These are phyloP conservation scores for Hipparchia sbordonii DNA, from an alignment of 2,888 invertebrate species.

Conservation along the genomic window DNA sequence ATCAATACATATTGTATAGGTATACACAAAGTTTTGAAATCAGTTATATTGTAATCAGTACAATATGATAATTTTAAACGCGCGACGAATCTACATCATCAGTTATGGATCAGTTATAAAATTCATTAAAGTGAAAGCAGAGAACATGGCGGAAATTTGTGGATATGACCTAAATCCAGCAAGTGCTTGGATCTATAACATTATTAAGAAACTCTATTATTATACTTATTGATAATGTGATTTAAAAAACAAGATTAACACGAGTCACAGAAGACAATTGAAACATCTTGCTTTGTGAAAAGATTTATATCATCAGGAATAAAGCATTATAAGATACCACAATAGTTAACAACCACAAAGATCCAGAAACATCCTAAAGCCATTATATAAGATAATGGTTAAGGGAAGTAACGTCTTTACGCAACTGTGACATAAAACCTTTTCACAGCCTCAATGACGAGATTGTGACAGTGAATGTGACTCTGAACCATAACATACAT, in stretches of 20 bases:
- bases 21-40: too few species aligned
- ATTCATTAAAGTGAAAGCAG: background rate
- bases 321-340: background rate
- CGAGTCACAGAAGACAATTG: background rate
- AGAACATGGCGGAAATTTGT: background rate
- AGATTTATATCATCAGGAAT: conserved; percentile 8
- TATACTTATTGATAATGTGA: background rate
- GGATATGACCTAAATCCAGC: background rate
- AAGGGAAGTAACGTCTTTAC: conserved; percentile 35
- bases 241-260: background rate
- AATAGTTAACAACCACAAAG: conserved; percentile 23
- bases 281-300: background rate
- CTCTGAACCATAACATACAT: background rate
- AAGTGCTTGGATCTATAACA: background rate
- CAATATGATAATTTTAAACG: too few species aligned
- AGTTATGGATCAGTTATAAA: background rate
- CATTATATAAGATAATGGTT: conserved; percentile 26
- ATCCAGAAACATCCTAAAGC: conserved; percentile 34
- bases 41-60: too few species aligned
- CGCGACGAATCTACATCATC: background rate
- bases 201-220: background rate
- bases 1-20: too few species aligned
- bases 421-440: conserved; percentile 36
- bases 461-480: conserved; percentile 3
- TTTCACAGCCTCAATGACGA: conserved; percentile 12